These are phyloP conservation scores for Drosophila ohnishii DNA, from an alignment of 1,140 invertebrate species.

Conservation along the genomic window DNA sequence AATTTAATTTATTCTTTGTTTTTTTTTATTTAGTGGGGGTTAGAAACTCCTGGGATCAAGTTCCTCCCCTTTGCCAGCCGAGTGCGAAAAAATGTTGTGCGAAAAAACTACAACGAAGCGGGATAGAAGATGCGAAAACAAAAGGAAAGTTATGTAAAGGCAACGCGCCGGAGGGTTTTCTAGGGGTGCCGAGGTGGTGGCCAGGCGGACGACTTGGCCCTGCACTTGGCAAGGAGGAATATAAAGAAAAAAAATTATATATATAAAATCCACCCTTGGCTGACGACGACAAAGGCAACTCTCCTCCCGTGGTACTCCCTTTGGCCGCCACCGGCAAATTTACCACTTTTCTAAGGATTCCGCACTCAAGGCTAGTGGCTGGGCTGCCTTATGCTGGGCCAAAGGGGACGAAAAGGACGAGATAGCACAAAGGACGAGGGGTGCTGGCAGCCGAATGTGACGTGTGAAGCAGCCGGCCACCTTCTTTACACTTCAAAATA, in stretches of 20 bases:
- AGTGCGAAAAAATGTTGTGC: conserved; percentile 49
- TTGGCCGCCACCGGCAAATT: conserved; percentile 67
- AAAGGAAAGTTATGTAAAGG: conserved; percentile 59
- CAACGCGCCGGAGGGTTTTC: conserved; percentile 7
- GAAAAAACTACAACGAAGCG: conserved; percentile 44
- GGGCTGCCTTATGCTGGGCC: conserved; percentile 8
- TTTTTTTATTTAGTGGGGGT: not conserved
- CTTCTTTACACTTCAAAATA: conserved; percentile 14
- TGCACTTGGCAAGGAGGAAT: conserved; percentile 58
- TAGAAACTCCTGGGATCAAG: conserved; percentile 31
- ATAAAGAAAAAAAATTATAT: conserved; percentile 13
- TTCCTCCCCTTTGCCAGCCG: conserved; percentile 25
- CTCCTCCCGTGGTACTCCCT: conserved; percentile 8
- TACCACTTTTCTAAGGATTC: conserved; percentile 80
- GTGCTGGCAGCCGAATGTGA: conserved; percentile 15
- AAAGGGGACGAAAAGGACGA: not conserved
- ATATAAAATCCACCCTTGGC: conserved; percentile 68
- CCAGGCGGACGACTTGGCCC: conserved; percentile 37
- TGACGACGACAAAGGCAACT: conserved; percentile 33
- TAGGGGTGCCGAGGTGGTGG: conserved; percentile 9
- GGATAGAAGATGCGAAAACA: conserved; percentile 52
- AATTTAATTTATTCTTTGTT: conserved; percentile 44
- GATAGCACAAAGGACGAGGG: conserved; percentile 12
- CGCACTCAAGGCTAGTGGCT: conserved; percentile 63
- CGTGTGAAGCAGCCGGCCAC: conserved; percentile 20